These are phyloP conservation scores for Eumeta japonica DNA, from an alignment of 1,140 invertebrate species.

Conservation along the genomic window DNA sequence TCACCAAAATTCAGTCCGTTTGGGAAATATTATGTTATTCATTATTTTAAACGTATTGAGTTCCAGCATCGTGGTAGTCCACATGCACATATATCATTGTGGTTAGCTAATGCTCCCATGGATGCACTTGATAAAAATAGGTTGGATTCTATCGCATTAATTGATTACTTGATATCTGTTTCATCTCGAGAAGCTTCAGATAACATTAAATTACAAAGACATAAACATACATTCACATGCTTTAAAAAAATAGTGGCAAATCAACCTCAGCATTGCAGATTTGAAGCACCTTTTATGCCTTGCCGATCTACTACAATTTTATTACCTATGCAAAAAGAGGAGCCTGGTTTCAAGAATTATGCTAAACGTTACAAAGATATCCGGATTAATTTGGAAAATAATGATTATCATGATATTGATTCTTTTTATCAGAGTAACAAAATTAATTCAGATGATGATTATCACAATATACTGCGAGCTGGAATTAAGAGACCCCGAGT, in stretches of 20 bases:
- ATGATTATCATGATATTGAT: neutral
- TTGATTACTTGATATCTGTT: conserved; percentile 12
- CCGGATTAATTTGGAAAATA: neutral
- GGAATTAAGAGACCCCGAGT: neutral
- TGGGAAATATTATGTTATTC: conserved; percentile 16
- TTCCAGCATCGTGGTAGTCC: conserved; percentile 34
- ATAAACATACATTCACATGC: neutral
- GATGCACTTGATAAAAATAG: conserved; percentile 2
- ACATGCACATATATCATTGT: conserved; percentile 15
- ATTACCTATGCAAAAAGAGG: neutral
- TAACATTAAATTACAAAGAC: conserved; percentile 5
- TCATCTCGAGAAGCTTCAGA: conserved; percentile 7
- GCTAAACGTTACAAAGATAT: neutral
- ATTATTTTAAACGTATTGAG: conserved; percentile 31
- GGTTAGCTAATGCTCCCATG: conserved; percentile 13
- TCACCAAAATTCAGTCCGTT: conserved; percentile 19
- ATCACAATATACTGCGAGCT: neutral
- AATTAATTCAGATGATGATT: neutral
- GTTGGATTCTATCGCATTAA: conserved; percentile 4
- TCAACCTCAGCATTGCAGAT: neutral
- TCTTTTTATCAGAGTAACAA: neutral
- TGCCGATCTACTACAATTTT: neutral
- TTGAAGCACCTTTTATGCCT: neutral
- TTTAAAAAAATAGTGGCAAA: neutral
- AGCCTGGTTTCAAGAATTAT: neutral